A percentile compares a stretch with the other conserved stretches of the same genome.
These are phyloP conservation scores for Hydrolagus affinis DNA, from an alignment of 2,113 vertebrate species.

Conservation along the genomic window DNA sequence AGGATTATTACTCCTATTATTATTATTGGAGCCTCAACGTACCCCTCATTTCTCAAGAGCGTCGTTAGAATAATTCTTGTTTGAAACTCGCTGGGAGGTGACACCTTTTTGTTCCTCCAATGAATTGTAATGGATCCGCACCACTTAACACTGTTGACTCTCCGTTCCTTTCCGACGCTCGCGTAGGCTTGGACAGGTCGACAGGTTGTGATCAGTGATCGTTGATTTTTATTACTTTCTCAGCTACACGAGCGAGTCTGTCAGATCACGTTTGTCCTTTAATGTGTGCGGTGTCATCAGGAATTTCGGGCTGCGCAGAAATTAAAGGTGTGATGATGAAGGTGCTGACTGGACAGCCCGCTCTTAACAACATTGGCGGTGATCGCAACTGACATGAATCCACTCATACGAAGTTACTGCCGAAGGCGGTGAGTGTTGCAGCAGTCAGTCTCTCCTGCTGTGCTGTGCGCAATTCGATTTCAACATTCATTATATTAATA, in stretches of 20 bases:
- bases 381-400: background rate
- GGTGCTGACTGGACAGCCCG: background rate
- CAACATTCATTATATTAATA: too few relatives aligned
- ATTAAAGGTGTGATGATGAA: background rate
- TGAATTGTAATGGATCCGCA: conserved; percentile 2
- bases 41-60: background rate
- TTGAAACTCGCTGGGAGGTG: background rate
- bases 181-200: background rate
- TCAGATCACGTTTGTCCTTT: background rate
- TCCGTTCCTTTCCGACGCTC: background rate
- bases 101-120: background rate
- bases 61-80: background rate
- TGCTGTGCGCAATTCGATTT: too few relatives aligned
- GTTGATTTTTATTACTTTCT: background rate
- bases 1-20: too few relatives aligned
- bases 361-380: background rate
- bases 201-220: background rate
- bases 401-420: background rate
- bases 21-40: background rate
- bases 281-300: background rate
- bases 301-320: background rate
- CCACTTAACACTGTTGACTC: background rate
- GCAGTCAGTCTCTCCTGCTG: background rate
- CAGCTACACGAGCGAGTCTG: background rate
- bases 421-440: background rate